Evolutionary conservation across 2,113 vertebrate genomes (phyloP).

Genomic region (Notothenia coriiceps): DNA sequence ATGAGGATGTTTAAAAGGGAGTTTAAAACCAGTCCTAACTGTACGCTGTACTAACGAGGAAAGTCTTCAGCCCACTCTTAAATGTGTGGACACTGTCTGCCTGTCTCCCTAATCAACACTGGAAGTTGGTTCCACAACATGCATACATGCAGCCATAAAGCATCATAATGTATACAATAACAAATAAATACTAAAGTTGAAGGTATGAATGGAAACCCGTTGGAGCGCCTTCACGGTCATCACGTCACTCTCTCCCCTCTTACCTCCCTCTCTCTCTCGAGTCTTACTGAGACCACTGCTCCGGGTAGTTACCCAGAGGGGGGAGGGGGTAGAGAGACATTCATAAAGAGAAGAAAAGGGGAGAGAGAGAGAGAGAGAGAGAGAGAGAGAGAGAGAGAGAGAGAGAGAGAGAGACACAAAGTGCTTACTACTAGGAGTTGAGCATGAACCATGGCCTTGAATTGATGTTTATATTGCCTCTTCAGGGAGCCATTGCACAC

Average conservation of each 20-base stretch:
- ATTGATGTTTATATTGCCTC: slow-evolving; percentile 68
- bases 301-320: slow-evolving; percentile 59
- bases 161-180: no score
- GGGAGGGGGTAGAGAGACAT: slow-evolving; percentile 65
- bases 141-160: no score
- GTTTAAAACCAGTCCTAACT: no score
- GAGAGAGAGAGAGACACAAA: slow-evolving; percentile 43
- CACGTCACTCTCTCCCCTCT: slow-evolving; percentile 55
- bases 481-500: slow-evolving; percentile 50
- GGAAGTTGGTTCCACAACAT: no score
- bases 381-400: slow-evolving; percentile 40
- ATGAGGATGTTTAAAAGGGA: no score
- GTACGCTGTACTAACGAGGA: no score
- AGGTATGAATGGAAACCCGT: background rate
- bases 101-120: no score
- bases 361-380: slow-evolving; percentile 42
- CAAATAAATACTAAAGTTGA: no score
- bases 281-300: slow-evolving; percentile 45
- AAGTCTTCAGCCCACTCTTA: no score
- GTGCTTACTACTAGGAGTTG: slow-evolving; percentile 32
- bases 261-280: slow-evolving; percentile 19
- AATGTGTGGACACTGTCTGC: no score
- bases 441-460: slow-evolving; percentile 60
- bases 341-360: slow-evolving; percentile 25
- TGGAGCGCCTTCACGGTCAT: slow-evolving; percentile 52